Conservation (phyloP, 2,797 vertebrate species). For the Adrianichthys oophorus region DNA sequence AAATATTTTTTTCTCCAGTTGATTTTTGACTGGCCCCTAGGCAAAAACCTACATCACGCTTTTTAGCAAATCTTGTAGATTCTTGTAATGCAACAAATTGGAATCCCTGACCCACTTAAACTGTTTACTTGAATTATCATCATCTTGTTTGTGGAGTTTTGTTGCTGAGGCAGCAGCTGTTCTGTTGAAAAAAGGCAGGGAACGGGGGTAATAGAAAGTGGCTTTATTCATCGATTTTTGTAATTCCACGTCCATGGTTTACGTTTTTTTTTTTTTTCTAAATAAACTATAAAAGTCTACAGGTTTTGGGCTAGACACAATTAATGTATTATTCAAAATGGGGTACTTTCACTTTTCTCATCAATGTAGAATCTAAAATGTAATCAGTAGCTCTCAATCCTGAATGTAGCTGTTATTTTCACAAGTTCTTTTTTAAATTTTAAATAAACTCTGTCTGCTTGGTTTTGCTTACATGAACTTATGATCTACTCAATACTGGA, state of each 20-base stretch:
- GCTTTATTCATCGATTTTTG: slow-evolving; percentile 26
- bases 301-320: slow-evolving; percentile 28
- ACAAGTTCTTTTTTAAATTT: slow-evolving; percentile 52
- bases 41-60: slow-evolving; percentile 40
- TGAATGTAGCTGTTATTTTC: slow-evolving; percentile 41
- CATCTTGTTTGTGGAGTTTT: slow-evolving; percentile 58
- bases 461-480: slow-evolving; percentile 40
- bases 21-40: slow-evolving; percentile 43
- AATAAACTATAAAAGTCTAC: slow-evolving; percentile 11
- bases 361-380: slow-evolving; percentile 61
- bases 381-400: slow-evolving; percentile 58
- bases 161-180: slow-evolving; percentile 38
- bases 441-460: slow-evolving; percentile 36
- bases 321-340: slow-evolving; percentile 51
- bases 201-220: slow-evolving; percentile 28
- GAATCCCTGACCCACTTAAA: slow-evolving; percentile 53
- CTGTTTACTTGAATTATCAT: slow-evolving; percentile 74
- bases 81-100: slow-evolving; percentile 41
- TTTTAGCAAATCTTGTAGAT: slow-evolving; percentile 68
- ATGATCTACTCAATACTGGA: slow-evolving; percentile 37
- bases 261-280: slow-evolving; percentile 34
- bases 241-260: slow-evolving; percentile 21
- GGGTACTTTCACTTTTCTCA: slow-evolving; percentile 48
- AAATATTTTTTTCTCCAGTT: slow-evolving; percentile 60
- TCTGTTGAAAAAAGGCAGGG: slow-evolving; percentile 32